Base-by-base conservation (phyloP, 2,888 invertebrate genomes). In the Epinotia nisella region DNA sequence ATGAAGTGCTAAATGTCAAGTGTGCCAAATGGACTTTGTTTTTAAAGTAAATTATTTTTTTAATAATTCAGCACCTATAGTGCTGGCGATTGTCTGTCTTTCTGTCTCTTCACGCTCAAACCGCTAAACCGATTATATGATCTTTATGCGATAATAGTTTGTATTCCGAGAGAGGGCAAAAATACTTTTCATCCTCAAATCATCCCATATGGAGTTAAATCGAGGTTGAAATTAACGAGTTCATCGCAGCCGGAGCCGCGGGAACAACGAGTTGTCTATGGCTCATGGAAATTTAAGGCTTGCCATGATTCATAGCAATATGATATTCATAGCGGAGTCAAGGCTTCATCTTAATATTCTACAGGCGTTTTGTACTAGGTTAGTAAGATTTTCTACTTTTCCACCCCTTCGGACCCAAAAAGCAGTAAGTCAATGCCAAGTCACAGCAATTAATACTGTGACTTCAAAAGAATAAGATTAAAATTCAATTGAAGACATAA, bases 281-380 rank as follows among this genome's bases (percentile, higher is more conserved):
- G 49, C 7, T 3, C 5, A n/a, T n/a, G 49, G 7, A 49, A 49
- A 49, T 15, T 5, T n/a, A 49, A n/a, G 5, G 15, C n/a, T 49
- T 3, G 59, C 11, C 59, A 59, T 59, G 29, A 59, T 35, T 59
- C 11, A 9, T 17, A 39, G 59, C 9, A 39, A 64, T 56, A 64
- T 64, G 7, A 49, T 64, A 70, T 70, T 70, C 56, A 64, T 55
- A 24, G 35, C 35, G 13, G 35, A 70, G 19, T 56, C 62, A 56
- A 45, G 70, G 55, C 9, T 51, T 49, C 56, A 15, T 29, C n/a
- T 70, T 56, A 70, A 41, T 70, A 70, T 70, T 64, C 70, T 10
- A 13, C 49, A 29, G 29, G 62, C 56, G 64, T 15, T 35, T 35
- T 64, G 55, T 49, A 55, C 62, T 64, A 64, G 62, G 49, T 49